phyloP scores from a whole-genome alignment of 2,888 invertebrate genomes.

The Dorcus parallelipipedus region DNA sequence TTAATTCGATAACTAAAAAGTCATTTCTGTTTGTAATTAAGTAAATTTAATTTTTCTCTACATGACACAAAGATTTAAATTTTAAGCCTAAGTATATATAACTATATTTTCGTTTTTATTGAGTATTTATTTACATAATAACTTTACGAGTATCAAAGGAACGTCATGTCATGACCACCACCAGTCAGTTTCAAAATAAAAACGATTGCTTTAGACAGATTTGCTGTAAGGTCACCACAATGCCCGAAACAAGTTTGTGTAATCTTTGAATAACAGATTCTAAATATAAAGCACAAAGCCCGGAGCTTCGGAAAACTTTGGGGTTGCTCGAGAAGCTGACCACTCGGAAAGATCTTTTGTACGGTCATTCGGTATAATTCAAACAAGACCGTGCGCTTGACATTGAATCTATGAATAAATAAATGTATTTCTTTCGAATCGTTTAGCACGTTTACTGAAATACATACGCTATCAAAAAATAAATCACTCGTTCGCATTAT shows the following conservation, averaged over 20 bases:
- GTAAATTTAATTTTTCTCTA: too few relatives aligned
- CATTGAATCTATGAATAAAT: conserved; percentile 21
- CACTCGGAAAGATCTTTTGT: conserved; percentile 17
- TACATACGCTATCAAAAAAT: conserved; percentile 2
- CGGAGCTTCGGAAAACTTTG: conserved; percentile 35
- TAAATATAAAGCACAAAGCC: conserved; percentile 35
- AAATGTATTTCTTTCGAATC: conserved; percentile 14
- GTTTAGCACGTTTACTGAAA: conserved; percentile 15
- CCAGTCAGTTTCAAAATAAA: not conserved
- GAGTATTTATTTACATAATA: too few relatives aligned
- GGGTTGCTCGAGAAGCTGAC: conserved; percentile 22
- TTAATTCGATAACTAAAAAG: too few relatives aligned
- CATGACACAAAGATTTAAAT: too few relatives aligned
- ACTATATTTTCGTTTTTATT: too few relatives aligned
- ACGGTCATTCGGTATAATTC: conserved; percentile 19
- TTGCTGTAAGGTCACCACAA: conserved; percentile 23
- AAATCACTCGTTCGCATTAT: conserved; percentile 1
- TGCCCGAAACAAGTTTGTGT: conserved; percentile 36
- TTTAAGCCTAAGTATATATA: too few relatives aligned
- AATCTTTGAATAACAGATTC: conserved; percentile 39
- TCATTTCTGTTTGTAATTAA: too few relatives aligned
- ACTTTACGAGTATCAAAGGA: too few relatives aligned
- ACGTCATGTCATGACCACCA: too few relatives aligned
- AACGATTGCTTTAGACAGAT: conserved; percentile 25
- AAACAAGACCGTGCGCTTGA: conserved; percentile 20